Conservation (phyloP, 2,113 vertebrate genomes). For the Pelodiscus sinensis region DNA sequence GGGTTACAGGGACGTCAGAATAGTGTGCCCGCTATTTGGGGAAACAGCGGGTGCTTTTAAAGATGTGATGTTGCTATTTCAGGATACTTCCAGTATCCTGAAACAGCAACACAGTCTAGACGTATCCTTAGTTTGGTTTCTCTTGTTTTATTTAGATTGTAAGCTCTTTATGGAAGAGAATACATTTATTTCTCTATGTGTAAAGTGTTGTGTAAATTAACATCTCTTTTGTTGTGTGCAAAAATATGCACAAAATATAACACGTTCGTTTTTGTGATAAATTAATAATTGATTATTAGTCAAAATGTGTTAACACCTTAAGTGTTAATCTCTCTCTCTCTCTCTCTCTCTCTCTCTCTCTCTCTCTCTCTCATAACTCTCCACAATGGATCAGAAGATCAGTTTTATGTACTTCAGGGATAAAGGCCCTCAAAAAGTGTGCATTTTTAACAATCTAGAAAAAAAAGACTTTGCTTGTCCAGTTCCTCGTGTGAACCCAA, state of each 20-base stretch:
- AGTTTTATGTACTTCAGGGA: constrained; percentile 22
- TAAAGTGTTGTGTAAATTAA: neutral
- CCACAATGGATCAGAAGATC: neutral
- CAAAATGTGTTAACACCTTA: neutral
- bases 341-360: too few species aligned
- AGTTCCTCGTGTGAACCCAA: constrained; percentile 30
- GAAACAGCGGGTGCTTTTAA: too few species aligned
- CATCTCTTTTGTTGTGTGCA: fast-evolving
- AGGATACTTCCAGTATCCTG: too few species aligned
- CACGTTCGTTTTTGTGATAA: neutral
- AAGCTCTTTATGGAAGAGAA: neutral
- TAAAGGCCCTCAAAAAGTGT: constrained; percentile 13
- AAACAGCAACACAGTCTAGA: too few species aligned
- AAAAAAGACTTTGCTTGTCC: constrained; percentile 59
- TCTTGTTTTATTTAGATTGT: neutral
- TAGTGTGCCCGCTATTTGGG: too few species aligned
- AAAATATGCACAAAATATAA: neutral
- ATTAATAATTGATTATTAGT: neutral
- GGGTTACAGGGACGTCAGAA: too few species aligned
- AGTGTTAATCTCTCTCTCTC: neutral
- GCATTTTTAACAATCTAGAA: constrained; percentile 63
- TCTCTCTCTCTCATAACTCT: too few species aligned
- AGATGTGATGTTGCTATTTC: too few species aligned
- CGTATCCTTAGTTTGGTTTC: neutral
- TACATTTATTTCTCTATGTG: neutral